Evolutionary conservation across 2,797 vertebrate genomes (phyloP), one percentile per base, ranked within the genome.

Genomic region (Protosalanx chinensis): DNA sequence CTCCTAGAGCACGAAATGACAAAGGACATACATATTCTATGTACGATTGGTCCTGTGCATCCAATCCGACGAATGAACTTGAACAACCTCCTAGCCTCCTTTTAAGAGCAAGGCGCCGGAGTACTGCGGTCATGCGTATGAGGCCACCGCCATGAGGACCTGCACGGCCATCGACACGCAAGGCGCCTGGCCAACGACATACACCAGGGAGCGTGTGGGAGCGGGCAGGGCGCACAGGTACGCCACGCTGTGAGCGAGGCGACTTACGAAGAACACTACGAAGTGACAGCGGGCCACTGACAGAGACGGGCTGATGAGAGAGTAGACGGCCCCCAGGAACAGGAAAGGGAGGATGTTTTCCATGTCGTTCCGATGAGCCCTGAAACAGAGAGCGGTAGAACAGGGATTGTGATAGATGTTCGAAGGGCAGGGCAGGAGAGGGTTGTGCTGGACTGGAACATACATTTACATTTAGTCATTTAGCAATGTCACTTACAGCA

Each of bases 261-360:
- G 94, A 3, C 86, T 91, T 51, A 89, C 0, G 5, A 96, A 94
- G 89, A 99, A 95, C 27, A 93, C 66, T 2, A 95, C 79, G 85
- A 98, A 99, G 82, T 99, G 98, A 27, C 92, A 73, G 74, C 91
- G 91, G 62, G 97, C 98, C n/a, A 93, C 73, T 0, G 75, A 0
- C 0, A 92, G 86, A 0, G 86, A 88, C 1, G 97, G 96, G 12
- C 90, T 91, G 1, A 90, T 93, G 86, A 97, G 74, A 65, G 91
- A 94, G 87, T 98, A 99, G 85, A 97, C 23, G 0, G 96, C 90
- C 0, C 97, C 96, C 0, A 99, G 88, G 86, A 99, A 98, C 35
- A 99, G 91, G 89, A 99, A 99, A 0, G 98, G 95, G 2, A 93
- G 89, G 84, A 99, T 98, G 89, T 94, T 99, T 88, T 99, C 97